A percentile compares a stretch with the other conserved stretches of the same genome.
phyloP scores from a whole-genome alignment of 2,888 invertebrate species.

The Dryomyza anilis region DNA sequence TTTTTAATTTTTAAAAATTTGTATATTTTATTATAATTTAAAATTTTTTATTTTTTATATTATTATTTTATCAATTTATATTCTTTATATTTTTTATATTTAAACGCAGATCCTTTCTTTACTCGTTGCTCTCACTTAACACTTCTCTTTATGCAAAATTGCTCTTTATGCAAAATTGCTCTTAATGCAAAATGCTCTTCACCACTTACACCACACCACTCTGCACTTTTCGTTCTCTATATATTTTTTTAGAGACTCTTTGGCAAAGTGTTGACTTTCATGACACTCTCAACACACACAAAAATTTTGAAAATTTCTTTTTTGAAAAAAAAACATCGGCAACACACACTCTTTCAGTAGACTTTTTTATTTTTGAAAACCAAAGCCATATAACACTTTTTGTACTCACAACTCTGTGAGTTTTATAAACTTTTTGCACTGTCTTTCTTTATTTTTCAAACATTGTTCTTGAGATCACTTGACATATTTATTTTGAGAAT shows the following conservation, averaged over 20 bases:
- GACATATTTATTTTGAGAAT: too few species aligned
- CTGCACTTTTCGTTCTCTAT: not conserved
- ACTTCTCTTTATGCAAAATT: not conserved
- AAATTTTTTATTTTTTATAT: not conserved
- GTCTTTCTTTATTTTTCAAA: not conserved
- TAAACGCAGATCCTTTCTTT: not conserved
- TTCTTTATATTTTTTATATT: not conserved
- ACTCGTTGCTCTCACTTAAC: not conserved
- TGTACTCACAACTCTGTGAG: constrained; percentile 14
- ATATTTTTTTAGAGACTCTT: too few species aligned
- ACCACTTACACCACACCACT: too few species aligned
- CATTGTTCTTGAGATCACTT: too few species aligned
- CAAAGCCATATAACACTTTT: constrained; percentile 1
- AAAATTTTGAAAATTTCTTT: constrained; percentile 20
- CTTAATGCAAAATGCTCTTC: constrained; percentile 17
- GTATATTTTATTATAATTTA: not conserved
- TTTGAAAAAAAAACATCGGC: constrained; percentile 28
- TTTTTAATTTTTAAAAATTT: not conserved
- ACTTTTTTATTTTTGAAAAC: not conserved
- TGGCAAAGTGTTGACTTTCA: too few species aligned
- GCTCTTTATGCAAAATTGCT: not conserved
- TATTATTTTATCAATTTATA: not conserved
- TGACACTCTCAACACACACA: constrained; percentile 20
- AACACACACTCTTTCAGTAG: constrained; percentile 37
- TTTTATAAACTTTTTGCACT: not conserved